These are phyloP conservation scores for Raphicerus campestris DNA, from an alignment of 2,113 vertebrate genomes.

Conservation along the genomic window DNA sequence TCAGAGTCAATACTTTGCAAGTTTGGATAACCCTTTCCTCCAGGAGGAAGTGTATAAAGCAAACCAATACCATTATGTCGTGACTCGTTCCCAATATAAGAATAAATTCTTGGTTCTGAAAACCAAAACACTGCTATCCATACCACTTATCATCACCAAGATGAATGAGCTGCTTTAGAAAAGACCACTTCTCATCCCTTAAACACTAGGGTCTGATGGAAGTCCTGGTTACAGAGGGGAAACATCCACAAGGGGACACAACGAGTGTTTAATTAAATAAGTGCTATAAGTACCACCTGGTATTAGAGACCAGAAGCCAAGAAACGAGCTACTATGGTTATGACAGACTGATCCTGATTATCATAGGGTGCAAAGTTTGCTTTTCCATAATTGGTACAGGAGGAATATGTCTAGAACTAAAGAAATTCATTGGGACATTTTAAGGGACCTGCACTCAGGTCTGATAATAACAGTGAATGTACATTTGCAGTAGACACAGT, in stretches of 20 bases:
- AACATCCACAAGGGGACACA: not conserved
- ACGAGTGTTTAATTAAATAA: not conserved
- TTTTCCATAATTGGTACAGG: not conserved
- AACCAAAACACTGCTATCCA: not conserved
- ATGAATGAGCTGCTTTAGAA: not conserved
- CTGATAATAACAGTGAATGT: not conserved
- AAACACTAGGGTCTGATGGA: not conserved
- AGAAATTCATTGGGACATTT: not conserved
- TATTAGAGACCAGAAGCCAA: not conserved
- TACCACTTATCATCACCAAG: not conserved
- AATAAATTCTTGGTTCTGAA: not conserved
- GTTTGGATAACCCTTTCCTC: not conserved
- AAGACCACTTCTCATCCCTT: not conserved
- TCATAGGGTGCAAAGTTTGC: not conserved
- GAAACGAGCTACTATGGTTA: not conserved
- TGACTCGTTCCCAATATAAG: not conserved
- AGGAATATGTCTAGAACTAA: not conserved
- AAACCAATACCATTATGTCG: not conserved
- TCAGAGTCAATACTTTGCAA: not conserved
- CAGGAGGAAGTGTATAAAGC: not conserved
- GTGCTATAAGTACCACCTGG: not conserved
- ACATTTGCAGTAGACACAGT: not conserved
- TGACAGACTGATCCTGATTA: not conserved
- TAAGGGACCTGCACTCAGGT: not conserved
- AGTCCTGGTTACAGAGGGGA: not conserved